Percentiles rank a stretch among this genome's conserved stretches.
These are phyloP conservation scores for Machimus atricapillus DNA, from an alignment of 2,888 invertebrate species.

Conservation along the genomic window DNA sequence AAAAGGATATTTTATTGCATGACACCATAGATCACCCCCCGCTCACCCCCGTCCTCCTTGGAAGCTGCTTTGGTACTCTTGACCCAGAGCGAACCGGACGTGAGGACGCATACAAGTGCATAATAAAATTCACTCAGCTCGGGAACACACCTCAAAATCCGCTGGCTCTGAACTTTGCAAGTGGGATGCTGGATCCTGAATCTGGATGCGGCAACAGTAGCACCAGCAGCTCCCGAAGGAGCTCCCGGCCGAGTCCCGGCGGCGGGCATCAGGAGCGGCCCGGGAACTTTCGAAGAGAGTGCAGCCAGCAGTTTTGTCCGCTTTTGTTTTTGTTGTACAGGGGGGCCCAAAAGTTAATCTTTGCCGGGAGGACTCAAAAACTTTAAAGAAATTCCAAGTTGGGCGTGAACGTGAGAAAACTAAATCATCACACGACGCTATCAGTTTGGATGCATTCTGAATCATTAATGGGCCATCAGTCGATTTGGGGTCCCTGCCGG, in stretches of 20 bases:
- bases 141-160: background rate
- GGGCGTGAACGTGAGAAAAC: slow-evolving; percentile 35
- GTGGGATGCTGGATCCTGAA: background rate
- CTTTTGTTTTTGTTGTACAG: slow-evolving; percentile 7
- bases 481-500: background rate
- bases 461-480: slow-evolving; percentile 35
- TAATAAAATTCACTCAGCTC: background rate
- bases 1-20: slow-evolving; percentile 16
- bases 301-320: background rate
- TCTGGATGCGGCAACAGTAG: background rate
- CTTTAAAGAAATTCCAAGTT: slow-evolving; percentile 29
- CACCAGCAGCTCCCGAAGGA: background rate
- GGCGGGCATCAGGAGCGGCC: background rate
- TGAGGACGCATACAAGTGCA: background rate
- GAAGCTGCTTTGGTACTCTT: background rate
- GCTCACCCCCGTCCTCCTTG: background rate
- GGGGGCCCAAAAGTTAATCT: slow-evolving; percentile 18
- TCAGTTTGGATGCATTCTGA: slow-evolving; percentile 37
- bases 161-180: background rate
- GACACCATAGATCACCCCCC: background rate
- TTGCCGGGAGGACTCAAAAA: background rate
- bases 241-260: background rate
- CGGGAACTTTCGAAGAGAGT: background rate
- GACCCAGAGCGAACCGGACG: background rate
- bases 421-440: slow-evolving; percentile 33